Base-by-base conservation (phyloP, 2,888 invertebrate genomes). In the Bombyx huttoni region DNA sequence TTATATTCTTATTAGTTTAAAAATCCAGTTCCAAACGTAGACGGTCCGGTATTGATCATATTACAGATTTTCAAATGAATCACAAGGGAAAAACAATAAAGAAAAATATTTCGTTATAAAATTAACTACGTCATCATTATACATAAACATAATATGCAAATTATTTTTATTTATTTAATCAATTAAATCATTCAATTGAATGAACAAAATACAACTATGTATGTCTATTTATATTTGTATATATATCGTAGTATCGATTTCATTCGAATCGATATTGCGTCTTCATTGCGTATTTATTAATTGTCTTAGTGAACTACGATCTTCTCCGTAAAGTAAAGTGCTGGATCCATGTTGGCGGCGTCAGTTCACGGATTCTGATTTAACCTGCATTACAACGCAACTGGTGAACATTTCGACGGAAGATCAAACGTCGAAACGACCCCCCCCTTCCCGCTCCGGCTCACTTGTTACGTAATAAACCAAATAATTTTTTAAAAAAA, bases 331-430 rank as follows among this genome's bases (percentile, higher is more conserved):
- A 49, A 3, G 24, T 14, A 47, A 33, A 12, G 52, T 48, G 13
- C 57, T 54, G 53, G 52, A 48, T 50, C 45, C 53, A 57, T 48
- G 35, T 54, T 46, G 52, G 53, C 47, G 47, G 50, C 53, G 51
- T 53, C 53, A 49, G 58, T 74, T 86, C 82, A 88, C 57, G 87
- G 88, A 64, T 87, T 88, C 65, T 88, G 88, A 78, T 88, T 88
- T 75, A 88, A 88, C 88, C 88, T 88, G 88, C 81, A 80, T 40
- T 81, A 84, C 72, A 87, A 86, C 75, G 81, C 76, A 84, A 85
- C 73, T 81, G 79, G 81, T 86, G 73, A 86, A 83, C 85, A 85
- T 81, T 60, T 72, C 83, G 81, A 82, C 81, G 69, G 67, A 64
- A 71, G 65, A 57, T 62, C 51, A 60, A 69, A 3, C 24, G 81